A percentile compares a stretch with the other conserved stretches of the same genome.
phyloP scores from a whole-genome alignment of 2,797 vertebrate genomes.

The Cirrhinus molitorella region DNA sequence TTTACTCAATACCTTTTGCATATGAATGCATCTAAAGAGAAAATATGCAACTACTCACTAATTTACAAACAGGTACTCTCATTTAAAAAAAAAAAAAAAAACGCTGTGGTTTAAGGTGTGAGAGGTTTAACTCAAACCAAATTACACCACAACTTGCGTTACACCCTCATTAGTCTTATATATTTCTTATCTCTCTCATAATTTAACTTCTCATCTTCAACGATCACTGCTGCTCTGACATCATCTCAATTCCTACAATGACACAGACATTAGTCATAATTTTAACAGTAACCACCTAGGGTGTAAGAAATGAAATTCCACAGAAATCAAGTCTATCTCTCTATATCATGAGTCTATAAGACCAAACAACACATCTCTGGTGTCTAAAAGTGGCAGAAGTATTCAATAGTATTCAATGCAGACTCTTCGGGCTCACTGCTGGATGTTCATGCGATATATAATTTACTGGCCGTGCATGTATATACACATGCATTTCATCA shows the following conservation, averaged over 20 bases:
- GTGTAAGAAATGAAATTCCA: neutral
- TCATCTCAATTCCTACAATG: neutral
- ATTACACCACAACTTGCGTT: neutral
- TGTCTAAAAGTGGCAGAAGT: neutral
- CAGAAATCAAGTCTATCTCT: neutral
- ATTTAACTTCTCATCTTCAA: neutral
- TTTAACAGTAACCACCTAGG: neutral
- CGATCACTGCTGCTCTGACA: neutral
- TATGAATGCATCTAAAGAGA: neutral
- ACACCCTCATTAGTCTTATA: neutral
- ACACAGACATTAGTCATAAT: constrained; percentile 11
- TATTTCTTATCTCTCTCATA: neutral
- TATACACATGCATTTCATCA: constrained; percentile 23
- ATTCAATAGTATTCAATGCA: neutral
- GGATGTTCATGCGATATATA: neutral
- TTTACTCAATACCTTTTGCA: neutral
- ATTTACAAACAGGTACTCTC: neutral
- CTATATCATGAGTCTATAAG: neutral
- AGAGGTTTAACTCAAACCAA: neutral
- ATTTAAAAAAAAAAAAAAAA: too few relatives aligned
- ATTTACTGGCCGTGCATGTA: neutral
- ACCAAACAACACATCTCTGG: neutral
- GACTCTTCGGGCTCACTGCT: neutral
- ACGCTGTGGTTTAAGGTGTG: neutral
- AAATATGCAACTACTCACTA: neutral